Evolutionary conservation across 2,113 vertebrate genomes (phyloP), one percentile per base, ranked within the genome.

Genomic region (Platysteira castanea): DNA sequence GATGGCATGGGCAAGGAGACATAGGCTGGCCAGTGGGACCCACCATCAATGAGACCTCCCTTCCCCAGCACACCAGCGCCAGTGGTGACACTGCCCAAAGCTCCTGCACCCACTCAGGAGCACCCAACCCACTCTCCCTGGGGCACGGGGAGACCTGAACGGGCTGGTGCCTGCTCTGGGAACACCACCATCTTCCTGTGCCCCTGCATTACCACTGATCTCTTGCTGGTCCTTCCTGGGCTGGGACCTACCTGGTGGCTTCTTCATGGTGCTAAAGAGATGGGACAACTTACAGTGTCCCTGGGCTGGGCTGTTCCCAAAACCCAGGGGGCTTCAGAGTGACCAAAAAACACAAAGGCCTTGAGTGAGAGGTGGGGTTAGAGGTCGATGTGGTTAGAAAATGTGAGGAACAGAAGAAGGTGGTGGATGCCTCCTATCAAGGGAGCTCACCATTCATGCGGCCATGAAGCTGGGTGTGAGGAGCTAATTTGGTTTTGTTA

Each of bases 41-140:
- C 26, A 15, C 21, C 26, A 13, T 4, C 2, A 1, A 5, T 30
- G 39, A 63, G 14, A 46, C 2, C 2, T 28, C 53, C 53, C 28
- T 87, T 59, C 19, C 52, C 26, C 65, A 56, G 65, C 33, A 65
- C 10, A 16, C 13, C 54, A 77, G 8, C 0, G 0, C 30, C 41
- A 18, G 56, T 1, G 10, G 24, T 41, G 64, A 7, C 57, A 53
- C 35, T 68, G 33, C 39, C 75, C 27, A 30, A 65, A 82, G 41
- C 24, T 70, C 46, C 49, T 7, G 24, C 9, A 37, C 9, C 28
- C 3, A 0, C 39, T 52, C 2, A 1, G 30, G 19, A 9, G 6
- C 15, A 50, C 26, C 18, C 41, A 70, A 11, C 18, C 33, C 70
- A 26, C 26, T 15, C 39, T 64, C 15, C 39, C 17, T 1, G 0